Evolutionary conservation across 2,888 invertebrate species (phyloP).

Genomic region (Thymelicus acteon): DNA sequence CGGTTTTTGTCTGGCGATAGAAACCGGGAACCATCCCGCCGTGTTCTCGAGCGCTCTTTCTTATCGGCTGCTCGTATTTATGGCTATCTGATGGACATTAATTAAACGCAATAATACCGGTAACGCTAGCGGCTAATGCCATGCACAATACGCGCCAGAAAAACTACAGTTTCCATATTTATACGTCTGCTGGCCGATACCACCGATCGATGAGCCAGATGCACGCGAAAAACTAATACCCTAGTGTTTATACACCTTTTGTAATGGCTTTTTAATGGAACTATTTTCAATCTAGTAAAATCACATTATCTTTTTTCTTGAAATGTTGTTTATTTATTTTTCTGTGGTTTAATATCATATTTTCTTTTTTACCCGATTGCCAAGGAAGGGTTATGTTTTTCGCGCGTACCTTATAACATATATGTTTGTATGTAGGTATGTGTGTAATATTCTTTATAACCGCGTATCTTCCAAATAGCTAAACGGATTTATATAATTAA

Average conservation of each 20-base stretch:
- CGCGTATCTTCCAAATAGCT: no score
- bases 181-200: conserved; percentile 22
- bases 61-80: conserved; percentile 27
- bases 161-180: conserved; percentile 31
- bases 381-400: no score
- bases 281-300: neutral
- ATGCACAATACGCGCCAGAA: conserved; percentile 25
- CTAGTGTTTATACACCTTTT: conserved; percentile 21
- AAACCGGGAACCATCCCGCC: conserved; percentile 16
- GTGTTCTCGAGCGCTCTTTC: conserved; percentile 20
- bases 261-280: neutral
- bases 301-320: neutral
- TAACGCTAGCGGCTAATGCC: conserved; percentile 22
- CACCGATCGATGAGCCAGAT: conserved; percentile 21
- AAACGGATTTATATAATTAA: no score
- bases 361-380: no score
- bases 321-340: no score
- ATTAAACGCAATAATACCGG: conserved; percentile 34
- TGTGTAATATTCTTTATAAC: no score
- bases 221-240: conserved; percentile 12
- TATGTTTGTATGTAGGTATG: no score
- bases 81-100: conserved; percentile 29
- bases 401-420: no score
- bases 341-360: no score
- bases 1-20: neutral